Evolutionary conservation across 2,113 vertebrate species (phyloP).

Genomic region (Tinamus guttatus): DNA sequence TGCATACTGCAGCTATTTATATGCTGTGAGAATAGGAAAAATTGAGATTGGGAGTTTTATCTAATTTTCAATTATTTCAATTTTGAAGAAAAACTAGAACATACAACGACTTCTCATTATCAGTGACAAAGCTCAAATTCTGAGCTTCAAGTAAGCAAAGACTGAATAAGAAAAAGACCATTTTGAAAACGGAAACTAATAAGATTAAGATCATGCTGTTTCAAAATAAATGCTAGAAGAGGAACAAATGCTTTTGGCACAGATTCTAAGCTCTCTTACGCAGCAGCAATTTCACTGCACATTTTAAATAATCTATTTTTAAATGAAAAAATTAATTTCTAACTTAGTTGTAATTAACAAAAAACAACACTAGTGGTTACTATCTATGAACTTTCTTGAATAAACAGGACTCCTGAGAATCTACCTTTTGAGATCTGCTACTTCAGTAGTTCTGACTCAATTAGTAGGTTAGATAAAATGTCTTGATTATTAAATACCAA

Average conservation of each 20-base stretch:
- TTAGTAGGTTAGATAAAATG: neutral
- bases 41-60: neutral
- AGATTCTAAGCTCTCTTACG: neutral
- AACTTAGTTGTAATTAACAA: neutral
- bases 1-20: neutral
- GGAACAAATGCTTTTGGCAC: neutral
- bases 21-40: neutral
- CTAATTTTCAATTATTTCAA: neutral
- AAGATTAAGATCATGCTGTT: neutral
- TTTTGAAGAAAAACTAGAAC: neutral
- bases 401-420: slow-evolving; percentile 40
- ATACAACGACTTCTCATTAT: neutral
- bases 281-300: neutral
- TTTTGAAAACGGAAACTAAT: neutral
- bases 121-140: neutral
- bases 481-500: slow-evolving; percentile 23
- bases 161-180: neutral
- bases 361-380: neutral
- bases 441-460: slow-evolving; percentile 6
- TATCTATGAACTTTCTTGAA: slow-evolving; percentile 5
- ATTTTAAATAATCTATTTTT: slow-evolving; percentile 1
- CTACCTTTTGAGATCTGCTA: neutral
- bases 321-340: neutral
- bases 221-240: neutral
- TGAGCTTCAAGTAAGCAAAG: neutral